phyloP scores from a whole-genome alignment of 1,140 invertebrate species.

The Drosophila repletoides region DNA sequence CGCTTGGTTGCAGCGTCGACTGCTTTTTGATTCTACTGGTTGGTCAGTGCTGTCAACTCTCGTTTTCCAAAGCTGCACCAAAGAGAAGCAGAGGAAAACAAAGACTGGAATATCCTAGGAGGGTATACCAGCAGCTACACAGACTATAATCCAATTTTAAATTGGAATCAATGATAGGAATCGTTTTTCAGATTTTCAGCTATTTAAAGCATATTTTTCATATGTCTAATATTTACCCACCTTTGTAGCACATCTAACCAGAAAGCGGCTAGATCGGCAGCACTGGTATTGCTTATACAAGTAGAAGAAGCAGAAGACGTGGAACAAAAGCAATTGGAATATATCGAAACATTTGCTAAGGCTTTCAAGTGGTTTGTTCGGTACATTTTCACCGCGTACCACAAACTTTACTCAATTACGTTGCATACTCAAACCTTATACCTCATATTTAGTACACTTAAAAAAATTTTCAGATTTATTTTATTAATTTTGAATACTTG shows the following conservation, averaged over 20 bases:
- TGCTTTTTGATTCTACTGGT: slow-evolving; percentile 53
- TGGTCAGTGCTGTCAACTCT: not conserved
- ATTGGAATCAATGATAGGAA: too few species aligned
- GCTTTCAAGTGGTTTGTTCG: slow-evolving; percentile 58
- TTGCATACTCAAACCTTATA: slow-evolving; percentile 40
- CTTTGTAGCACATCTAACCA: too few species aligned
- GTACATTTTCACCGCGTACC: slow-evolving; percentile 61
- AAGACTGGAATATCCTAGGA: too few species aligned
- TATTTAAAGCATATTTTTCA: too few species aligned
- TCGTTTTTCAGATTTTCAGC: too few species aligned
- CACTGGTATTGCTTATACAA: too few species aligned
- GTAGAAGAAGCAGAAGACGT: not conserved
- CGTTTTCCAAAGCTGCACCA: not conserved
- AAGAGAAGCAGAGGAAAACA: not conserved
- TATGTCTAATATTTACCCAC: too few species aligned
- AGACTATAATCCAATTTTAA: too few species aligned
- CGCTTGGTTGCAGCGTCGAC: too few species aligned
- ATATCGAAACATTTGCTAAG: slow-evolving; percentile 72
- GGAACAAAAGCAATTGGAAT: slow-evolving; percentile 40
- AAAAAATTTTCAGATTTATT: not conserved
- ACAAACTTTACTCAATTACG: slow-evolving; percentile 77
- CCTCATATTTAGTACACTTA: not conserved
- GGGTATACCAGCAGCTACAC: too few species aligned
- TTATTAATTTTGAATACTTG: too few species aligned
- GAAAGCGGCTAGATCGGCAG: too few species aligned